Evolutionary conservation across 2,113 vertebrate species (phyloP).

Genomic region (Ptilonorhynchus violaceus): DNA sequence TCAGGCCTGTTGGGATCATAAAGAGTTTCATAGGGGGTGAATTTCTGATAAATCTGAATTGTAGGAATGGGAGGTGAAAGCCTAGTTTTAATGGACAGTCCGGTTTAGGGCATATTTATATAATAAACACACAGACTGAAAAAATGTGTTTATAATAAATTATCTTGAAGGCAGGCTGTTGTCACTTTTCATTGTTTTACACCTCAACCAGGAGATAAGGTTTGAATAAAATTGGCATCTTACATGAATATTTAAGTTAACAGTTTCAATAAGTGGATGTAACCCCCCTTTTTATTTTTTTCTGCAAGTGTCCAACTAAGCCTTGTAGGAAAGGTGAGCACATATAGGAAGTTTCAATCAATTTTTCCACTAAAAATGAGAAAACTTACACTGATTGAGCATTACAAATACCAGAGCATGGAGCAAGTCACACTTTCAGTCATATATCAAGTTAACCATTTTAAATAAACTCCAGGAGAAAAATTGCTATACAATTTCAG

Average conservation of each 20-base stretch:
- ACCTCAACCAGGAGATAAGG: not conserved
- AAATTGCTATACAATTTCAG: not conserved
- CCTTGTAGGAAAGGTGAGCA: not conserved
- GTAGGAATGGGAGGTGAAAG: conserved; percentile 35
- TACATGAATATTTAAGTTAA: conserved; percentile 20
- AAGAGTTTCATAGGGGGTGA: conserved; percentile 64
- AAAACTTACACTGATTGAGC: not conserved
- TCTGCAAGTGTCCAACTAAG: not conserved
- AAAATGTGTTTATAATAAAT: conserved; percentile 61
- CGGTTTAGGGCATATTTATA: conserved; percentile 52
- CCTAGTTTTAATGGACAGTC: conserved; percentile 46
- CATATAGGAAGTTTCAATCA: not conserved
- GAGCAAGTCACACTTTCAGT: not conserved
- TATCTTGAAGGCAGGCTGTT: conserved; percentile 35
- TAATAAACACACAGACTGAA: conserved; percentile 61
- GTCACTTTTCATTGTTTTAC: conserved; percentile 27
- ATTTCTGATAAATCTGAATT: conserved; percentile 59
- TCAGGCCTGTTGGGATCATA: conserved; percentile 68
- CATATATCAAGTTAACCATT: conserved; percentile 19
- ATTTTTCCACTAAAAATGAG: not conserved
- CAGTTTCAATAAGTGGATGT: conserved; percentile 4
- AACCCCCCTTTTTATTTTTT: not conserved
- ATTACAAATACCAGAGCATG: not conserved
- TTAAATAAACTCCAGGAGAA: conserved; percentile 32
- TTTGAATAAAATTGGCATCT: conserved; percentile 6